Evolutionary conservation across 2,113 vertebrate genomes (phyloP).

Genomic region (Psittacus erithacus): DNA sequence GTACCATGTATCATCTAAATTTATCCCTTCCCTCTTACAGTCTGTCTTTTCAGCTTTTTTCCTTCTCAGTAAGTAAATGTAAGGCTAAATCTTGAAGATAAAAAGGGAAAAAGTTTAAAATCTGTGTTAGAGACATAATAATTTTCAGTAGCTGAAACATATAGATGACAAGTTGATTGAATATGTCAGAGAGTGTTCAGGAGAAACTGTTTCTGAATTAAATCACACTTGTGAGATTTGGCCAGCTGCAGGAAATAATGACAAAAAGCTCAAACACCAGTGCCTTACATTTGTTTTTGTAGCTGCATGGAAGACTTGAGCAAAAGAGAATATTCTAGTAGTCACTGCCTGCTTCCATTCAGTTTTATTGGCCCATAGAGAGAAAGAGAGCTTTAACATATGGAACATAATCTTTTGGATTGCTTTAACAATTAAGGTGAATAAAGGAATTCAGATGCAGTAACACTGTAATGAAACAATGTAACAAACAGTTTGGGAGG

Average conservation of each 20-base stretch:
- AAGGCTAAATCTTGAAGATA: background rate
- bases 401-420: conserved; percentile 18
- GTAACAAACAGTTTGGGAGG: background rate
- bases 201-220: background rate
- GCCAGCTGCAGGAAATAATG: conserved; percentile 17
- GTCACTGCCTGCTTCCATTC: conserved; percentile 24
- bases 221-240: conserved; percentile 10
- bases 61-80: background rate
- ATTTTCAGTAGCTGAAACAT: conserved; percentile 1
- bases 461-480: background rate
- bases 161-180: background rate
- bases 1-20: background rate
- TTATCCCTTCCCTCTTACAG: background rate
- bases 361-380: conserved; percentile 59
- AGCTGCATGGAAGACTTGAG: background rate
- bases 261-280: background rate
- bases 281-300: background rate
- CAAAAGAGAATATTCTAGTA: conserved; percentile 31
- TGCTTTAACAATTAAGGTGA: conserved; percentile 42
- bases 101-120: background rate
- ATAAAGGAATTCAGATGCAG: conserved; percentile 13
- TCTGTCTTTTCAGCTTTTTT: background rate
- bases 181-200: background rate
- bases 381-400: conserved; percentile 11
- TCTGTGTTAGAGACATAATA: background rate